Conservation (phyloP, 2,888 invertebrate genomes). For the Nebria salina region DNA sequence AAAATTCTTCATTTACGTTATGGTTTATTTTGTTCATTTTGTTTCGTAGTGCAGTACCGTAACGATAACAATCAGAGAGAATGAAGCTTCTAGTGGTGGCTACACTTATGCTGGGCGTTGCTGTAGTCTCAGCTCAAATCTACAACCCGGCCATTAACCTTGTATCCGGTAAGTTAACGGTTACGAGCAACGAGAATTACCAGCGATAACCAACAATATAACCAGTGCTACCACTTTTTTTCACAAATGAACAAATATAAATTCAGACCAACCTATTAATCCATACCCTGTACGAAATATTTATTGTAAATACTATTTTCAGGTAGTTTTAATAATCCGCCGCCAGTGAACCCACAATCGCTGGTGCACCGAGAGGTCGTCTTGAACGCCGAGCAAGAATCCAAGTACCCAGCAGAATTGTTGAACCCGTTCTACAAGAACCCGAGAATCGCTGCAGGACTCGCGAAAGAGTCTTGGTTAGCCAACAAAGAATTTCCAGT, state of each 20-base stretch:
- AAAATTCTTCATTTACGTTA: constrained; percentile 34
- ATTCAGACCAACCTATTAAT: no score
- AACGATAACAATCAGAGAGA: constrained; percentile 32
- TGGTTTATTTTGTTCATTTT: constrained; percentile 21
- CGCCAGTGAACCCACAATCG: constrained; percentile 38
- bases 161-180: constrained; percentile 37
- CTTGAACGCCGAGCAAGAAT: constrained; percentile 75
- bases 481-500: constrained; percentile 81
- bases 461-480: constrained; percentile 84
- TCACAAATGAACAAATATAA: not conserved
- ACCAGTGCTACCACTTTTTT: not conserved
- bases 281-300: no score
- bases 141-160: constrained; percentile 39
- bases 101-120: constrained; percentile 9
- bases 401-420: constrained; percentile 75
- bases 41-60: not conserved
- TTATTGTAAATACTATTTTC: not conserved
- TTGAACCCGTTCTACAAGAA: constrained; percentile 81
- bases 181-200: constrained; percentile 16
- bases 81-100: constrained; percentile 32
- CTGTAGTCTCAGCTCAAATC: constrained; percentile 22
- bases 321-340: constrained; percentile 34
- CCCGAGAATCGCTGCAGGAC: constrained; percentile 75
- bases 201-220: constrained; percentile 11
- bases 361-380: constrained; percentile 78